Base-by-base conservation (phyloP, 2,797 vertebrate genomes). In the Tokudaia muenninki region DNA sequence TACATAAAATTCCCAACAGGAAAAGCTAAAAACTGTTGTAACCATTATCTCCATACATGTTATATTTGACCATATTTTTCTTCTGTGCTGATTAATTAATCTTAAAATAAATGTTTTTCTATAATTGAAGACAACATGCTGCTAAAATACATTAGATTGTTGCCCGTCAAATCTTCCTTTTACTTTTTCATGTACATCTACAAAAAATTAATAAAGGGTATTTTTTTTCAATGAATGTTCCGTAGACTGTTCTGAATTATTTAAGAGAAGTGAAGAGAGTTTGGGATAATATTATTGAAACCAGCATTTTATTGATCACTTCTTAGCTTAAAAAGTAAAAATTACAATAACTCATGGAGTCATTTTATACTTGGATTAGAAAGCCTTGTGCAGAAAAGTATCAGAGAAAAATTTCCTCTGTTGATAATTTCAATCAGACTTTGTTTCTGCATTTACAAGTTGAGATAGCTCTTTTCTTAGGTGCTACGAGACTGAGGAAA, bases 31-130 rank as follows among this genome's bases (percentile, higher is more conserved):
- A 96, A 78, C 31, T 55, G 1, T 94, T 94, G 77, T 6, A 93
- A 8, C 2, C 67, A 10, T 96, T 67, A 94, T 70, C 94, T 55
- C 93, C 13, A 24, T 2, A 4, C 34, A 78, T 94, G 44, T 94
- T 96, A 65, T 52, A 95, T 97, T 94, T 72, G 9, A 92, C 72
- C 94, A 14, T 74, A 2, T 91, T 97, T 87, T 92, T 90, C 70
- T 79, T 92, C 83, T 78, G 65, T 81, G 79, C 4, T 74, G 61
- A 94, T 91, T 80, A 88, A 97, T 92, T 89, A 96, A n/a, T 92
- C 92, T 91, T 78, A 90, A 65, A 92, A 98, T 94, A 80, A 29
- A 88, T 95, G n/a, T 95, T 79, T 63, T 65, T 34, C 26, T 92
- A 75, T 41, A 94, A 65, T 91, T 96, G 84, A 97, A 88, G 26